Base-by-base conservation (phyloP, 2,888 invertebrate species). In the Rugalucina vietnamica region DNA sequence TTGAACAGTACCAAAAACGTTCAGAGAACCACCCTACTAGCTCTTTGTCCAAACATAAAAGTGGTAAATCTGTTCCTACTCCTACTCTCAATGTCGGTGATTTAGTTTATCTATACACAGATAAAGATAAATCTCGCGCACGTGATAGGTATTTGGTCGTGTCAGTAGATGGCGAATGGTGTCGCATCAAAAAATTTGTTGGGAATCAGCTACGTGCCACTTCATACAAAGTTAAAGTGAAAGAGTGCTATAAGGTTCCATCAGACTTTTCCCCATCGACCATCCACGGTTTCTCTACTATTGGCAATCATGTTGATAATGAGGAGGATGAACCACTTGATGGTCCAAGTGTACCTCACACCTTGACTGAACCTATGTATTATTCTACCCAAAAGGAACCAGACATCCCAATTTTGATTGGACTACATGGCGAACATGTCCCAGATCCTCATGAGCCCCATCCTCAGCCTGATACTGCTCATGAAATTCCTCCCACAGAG, bases 131-230 rank as follows among this genome's bases (percentile, higher is more conserved):
- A 70, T 34, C 69, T 14, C 32, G 60, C n/a, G 85, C 79, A 4
- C 70, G 88, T 4, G 72, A 83, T 37, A 73, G 86, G 8, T 87
- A 89, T 34, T 77, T 90, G 12, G 87, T 90, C 10, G 74, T 80
- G 14, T 77, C 76, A 3, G 34, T 69, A 1, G 81, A 86, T 49
- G 78, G 76, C 24, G 50, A 76, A 65, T 90, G 89, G 89, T 89
- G 86, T 43, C 54, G 43, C 32, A 75, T 90, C 0, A 65, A 80
- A 14, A 88, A 88, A 36, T 90, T 90, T 57, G 39, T 32, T 37
- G 86, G 88, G 1, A 79, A 77, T 57, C 90, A 86, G 60, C 43
- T 89, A 39, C 50, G 85, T 8, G 49, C 74, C 10, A 36, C 79
- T 8, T 86, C 88, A 21, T 89, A 88, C 39, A 69, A 82, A 57